A percentile compares a stretch with the other conserved stretches of the same genome.
phyloP scores from a whole-genome alignment of 2,888 invertebrate genomes.

The Lissonota sp. region DNA sequence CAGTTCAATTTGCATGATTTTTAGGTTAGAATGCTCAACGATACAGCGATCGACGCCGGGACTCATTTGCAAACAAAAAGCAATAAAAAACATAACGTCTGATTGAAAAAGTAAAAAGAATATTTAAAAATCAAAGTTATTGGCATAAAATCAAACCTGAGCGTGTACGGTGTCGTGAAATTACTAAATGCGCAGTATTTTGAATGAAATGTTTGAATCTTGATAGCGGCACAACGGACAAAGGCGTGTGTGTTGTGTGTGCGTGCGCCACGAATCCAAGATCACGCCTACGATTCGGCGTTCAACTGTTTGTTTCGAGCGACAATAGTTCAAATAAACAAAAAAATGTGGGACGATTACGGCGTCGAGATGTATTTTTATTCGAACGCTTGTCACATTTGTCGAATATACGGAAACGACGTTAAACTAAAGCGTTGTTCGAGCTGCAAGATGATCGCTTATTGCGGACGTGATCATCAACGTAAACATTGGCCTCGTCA shows the following conservation, averaged over 20 bases:
- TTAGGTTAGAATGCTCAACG: background rate
- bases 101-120: too few species aligned
- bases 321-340: background rate
- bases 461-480: constrained; percentile 79
- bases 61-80: background rate
- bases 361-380: constrained; percentile 71
- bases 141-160: too few species aligned
- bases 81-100: too few species aligned
- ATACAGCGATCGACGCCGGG: background rate
- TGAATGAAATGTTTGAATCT: background rate
- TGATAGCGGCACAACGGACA: background rate
- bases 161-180: too few species aligned
- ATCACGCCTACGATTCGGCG: background rate
- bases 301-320: background rate
- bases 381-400: constrained; percentile 80
- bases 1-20: background rate
- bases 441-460: constrained; percentile 79
- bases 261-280: too few species aligned
- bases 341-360: constrained; percentile 9
- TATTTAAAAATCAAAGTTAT: too few species aligned
- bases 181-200: background rate
- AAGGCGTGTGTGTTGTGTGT: background rate
- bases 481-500: constrained; percentile 79
- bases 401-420: constrained; percentile 74
- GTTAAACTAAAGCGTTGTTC: constrained; percentile 76